Base-by-base conservation (phyloP, 2,888 invertebrate species). In the Thalpophila matura region DNA sequence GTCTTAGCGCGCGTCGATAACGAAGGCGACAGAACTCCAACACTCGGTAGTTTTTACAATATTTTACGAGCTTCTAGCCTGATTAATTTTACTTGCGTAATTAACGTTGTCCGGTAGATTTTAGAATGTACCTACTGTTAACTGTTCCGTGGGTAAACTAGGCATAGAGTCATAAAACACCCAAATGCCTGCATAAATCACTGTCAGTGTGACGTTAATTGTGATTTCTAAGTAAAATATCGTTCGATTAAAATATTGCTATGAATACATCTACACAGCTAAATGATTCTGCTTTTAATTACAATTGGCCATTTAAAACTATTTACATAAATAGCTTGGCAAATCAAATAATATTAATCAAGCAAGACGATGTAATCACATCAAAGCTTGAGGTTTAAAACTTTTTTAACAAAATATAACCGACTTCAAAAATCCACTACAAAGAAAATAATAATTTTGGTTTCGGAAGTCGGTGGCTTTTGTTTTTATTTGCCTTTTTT, bases 1-100 rank as follows among this genome's bases (percentile, higher is more conserved):
- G 87, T 89, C 88, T 92, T 91, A 90, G 88, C 91, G 88, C 88
- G 87, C 83, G 88, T 83, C 86, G 89, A 89, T 92, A 90, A 86
- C 80, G 82, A 74, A 80, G 78, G 79, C 74, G 75, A 57, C 74
- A 72, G 75, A 66, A 64, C 50, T 75, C 49, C 47, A 69, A 53
- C 61, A 73, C 51, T 50, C 45, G 18, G 56, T 58, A 45, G 55
- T 61, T 70, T 58, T 54, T 31, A 55, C 3, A 12, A 20, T 46
- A 56, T 46, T 42, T 37, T 54, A 38, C 31, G 46, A 56, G 20
- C n/a, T 55, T 38, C 14, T 40, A 40, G 29, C 6, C 10, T 26
- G 5, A 50, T 37, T 10, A 31, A 46, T 43, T 31, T 18, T 26
- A 37, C 26, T 59, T 51, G 10, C 31, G 47, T 35, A 58, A 56